A percentile compares a stretch with the other conserved stretches of the same genome.
These are phyloP conservation scores for Lasioglossum albipes DNA, from an alignment of 1,140 invertebrate genomes.

Conservation along the genomic window DNA sequence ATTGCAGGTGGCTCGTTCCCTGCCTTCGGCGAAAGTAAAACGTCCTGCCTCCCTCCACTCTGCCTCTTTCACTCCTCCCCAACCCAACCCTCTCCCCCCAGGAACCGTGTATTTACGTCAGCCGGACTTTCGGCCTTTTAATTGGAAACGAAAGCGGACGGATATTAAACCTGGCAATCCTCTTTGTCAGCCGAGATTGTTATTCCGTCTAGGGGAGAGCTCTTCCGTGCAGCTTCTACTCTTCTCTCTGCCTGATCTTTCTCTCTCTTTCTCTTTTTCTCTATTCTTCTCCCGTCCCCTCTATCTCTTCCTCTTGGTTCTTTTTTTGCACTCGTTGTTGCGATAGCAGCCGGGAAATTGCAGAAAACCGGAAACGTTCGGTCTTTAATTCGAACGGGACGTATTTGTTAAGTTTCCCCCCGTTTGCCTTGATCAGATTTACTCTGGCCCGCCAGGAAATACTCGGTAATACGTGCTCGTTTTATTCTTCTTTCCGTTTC, in stretches of 20 bases:
- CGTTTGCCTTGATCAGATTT: neutral
- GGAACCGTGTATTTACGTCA: conserved; percentile 2
- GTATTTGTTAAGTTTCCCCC: conserved; percentile 9
- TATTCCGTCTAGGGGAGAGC: conserved; percentile 6
- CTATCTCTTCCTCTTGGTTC: neutral
- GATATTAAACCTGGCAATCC: conserved; percentile 35
- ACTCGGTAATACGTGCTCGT: neutral
- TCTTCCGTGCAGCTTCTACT: neutral
- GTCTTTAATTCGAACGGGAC: neutral
- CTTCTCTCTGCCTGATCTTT: neutral
- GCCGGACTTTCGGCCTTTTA: conserved; percentile 26
- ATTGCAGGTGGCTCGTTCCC: conserved; percentile 25
- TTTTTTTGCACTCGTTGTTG: neutral
- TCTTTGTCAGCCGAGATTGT: conserved; percentile 24
- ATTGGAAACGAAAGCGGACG: conserved; percentile 36
- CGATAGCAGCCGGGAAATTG: conserved; percentile 1
- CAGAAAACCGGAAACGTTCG: neutral
- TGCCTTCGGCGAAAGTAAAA: neutral
- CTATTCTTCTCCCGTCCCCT: too few relatives aligned
- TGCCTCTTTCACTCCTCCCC: too few relatives aligned
- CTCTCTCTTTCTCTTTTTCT: neutral
- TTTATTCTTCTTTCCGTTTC: too few relatives aligned
- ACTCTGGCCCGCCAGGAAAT: neutral
- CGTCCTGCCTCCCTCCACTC: too few relatives aligned
- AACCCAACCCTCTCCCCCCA: too few relatives aligned